phyloP scores from a whole-genome alignment of 2,113 vertebrate genomes.

The Taurulus bubalis region DNA sequence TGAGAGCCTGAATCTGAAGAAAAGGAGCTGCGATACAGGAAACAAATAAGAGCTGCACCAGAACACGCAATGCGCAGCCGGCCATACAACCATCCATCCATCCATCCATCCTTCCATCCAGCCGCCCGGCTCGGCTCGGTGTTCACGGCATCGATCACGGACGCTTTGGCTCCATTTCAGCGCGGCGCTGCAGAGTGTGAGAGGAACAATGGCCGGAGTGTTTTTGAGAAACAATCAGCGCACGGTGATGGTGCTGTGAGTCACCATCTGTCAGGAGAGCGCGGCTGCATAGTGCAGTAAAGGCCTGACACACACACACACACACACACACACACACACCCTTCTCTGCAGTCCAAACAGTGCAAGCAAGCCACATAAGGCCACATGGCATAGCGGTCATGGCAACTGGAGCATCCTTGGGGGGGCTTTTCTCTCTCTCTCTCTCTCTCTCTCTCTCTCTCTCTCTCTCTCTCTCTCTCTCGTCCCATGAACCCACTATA shows the following conservation, averaged over 20 bases:
- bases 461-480: too few species aligned
- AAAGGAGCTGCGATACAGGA: not conserved
- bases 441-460: not conserved
- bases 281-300: constrained; percentile 28
- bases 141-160: constrained; percentile 31
- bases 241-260: constrained; percentile 62
- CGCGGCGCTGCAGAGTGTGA: constrained; percentile 8
- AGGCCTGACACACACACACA: constrained; percentile 24
- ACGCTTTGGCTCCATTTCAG: constrained; percentile 23
- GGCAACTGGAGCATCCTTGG: constrained; percentile 47
- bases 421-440: constrained; percentile 14
- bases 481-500: too few species aligned
- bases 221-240: constrained; percentile 60
- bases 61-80: constrained; percentile 60
- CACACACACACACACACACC: constrained; percentile 25
- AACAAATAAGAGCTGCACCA: constrained; percentile 30
- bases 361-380: constrained; percentile 65
- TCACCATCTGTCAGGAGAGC: constrained; percentile 70
- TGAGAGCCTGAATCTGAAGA: not conserved
- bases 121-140: not conserved
- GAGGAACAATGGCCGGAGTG: constrained; percentile 48
- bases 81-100: too few species aligned
- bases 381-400: constrained; percentile 60
- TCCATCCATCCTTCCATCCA: too few species aligned
- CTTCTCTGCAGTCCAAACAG: constrained; percentile 70